Evolutionary conservation across 2,888 invertebrate species (phyloP).

Genomic region (Acrobasis repandana): DNA sequence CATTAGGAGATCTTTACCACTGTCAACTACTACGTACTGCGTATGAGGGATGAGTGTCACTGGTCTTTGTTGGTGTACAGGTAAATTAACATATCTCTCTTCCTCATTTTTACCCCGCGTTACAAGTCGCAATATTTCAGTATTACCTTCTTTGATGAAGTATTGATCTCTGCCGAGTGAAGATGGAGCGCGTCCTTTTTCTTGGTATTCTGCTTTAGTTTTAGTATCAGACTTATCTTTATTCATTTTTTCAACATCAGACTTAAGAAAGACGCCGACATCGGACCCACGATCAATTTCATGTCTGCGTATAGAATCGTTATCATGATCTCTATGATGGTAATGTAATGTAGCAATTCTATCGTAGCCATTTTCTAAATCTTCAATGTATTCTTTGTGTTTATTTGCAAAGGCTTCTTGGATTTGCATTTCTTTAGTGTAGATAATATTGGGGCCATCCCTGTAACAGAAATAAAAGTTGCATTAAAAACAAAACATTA

Average conservation of each 20-base stretch:
- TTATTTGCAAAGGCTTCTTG: slow-evolving; percentile 74
- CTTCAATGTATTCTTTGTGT: slow-evolving; percentile 83
- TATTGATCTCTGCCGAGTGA: slow-evolving; percentile 85
- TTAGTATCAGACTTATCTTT: slow-evolving; percentile 58
- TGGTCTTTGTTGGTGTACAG: slow-evolving; percentile 77
- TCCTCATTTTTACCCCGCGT: slow-evolving; percentile 88
- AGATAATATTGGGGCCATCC: slow-evolving; percentile 81
- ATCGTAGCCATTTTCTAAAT: slow-evolving; percentile 82
- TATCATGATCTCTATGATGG: slow-evolving; percentile 82
- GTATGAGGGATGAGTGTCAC: slow-evolving; percentile 82
- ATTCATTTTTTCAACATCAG: slow-evolving; percentile 58
- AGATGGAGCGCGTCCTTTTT: slow-evolving; percentile 60
- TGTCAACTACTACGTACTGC: slow-evolving; percentile 86
- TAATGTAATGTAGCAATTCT: slow-evolving; percentile 77
- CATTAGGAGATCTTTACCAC: slow-evolving; percentile 93
- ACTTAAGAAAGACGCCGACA: slow-evolving; percentile 72
- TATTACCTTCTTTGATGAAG: slow-evolving; percentile 92
- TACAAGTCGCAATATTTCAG: slow-evolving; percentile 91
- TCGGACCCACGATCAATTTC: slow-evolving; percentile 91
- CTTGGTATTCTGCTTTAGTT: slow-evolving; percentile 55
- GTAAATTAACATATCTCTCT: slow-evolving; percentile 84
- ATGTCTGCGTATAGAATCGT: slow-evolving; percentile 89
- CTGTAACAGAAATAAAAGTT: slow-evolving; percentile 47
- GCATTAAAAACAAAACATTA: not conserved
- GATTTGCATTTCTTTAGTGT: slow-evolving; percentile 81